These are phyloP conservation scores for Polyommatus icarus DNA, from an alignment of 2,888 invertebrate genomes.

Conservation along the genomic window DNA sequence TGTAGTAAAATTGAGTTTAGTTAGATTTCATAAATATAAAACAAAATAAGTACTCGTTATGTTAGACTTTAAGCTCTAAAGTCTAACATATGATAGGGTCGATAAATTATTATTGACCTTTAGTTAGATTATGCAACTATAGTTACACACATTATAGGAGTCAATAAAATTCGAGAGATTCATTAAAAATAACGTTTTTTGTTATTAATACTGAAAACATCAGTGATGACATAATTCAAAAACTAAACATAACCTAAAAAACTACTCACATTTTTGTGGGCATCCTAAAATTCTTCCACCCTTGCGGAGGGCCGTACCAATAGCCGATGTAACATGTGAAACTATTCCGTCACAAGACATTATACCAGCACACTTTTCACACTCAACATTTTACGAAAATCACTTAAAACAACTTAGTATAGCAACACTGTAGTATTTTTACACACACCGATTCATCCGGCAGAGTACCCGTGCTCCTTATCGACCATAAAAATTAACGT, in stretches of 20 bases:
- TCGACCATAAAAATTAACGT: not conserved
- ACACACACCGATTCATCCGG: not conserved
- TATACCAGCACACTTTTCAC: slow-evolving; percentile 39
- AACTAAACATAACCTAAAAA: slow-evolving; percentile 29
- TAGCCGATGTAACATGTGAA: slow-evolving; percentile 41
- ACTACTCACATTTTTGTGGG: slow-evolving; percentile 43
- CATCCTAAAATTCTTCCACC: slow-evolving; percentile 42
- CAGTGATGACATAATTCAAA: not conserved
- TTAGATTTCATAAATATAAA: too few species aligned
- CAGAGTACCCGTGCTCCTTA: not conserved
- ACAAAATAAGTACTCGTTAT: too few species aligned
- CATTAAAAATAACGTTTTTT: too few species aligned
- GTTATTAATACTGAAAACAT: too few species aligned
- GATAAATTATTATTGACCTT: too few species aligned
- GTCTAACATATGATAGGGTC: too few species aligned
- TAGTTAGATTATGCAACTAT: too few species aligned
- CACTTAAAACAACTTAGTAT: not conserved
- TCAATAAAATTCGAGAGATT: too few species aligned
- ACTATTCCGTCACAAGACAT: slow-evolving; percentile 43
- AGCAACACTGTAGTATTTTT: slow-evolving; percentile 8
- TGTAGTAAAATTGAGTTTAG: too few species aligned
- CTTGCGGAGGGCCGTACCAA: slow-evolving; percentile 43
- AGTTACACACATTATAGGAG: too few species aligned
- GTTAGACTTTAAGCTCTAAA: too few species aligned
- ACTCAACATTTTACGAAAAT: slow-evolving; percentile 7